Base-by-base conservation (phyloP, 2,888 invertebrate species). In the Cryptocephalus moraei region DNA sequence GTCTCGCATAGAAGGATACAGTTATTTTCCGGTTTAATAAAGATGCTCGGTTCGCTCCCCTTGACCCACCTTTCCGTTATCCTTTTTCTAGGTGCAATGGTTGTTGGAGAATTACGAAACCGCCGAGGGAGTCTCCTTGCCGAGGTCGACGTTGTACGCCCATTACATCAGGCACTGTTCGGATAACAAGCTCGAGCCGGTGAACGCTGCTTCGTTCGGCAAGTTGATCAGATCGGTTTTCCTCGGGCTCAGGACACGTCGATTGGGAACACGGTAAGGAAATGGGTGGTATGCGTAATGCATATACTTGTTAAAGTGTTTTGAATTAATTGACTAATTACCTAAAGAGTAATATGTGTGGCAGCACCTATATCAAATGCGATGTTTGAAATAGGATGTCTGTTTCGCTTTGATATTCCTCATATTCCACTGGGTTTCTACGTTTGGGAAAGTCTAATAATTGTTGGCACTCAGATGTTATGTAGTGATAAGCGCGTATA, bases 201-300 rank as follows among this genome's bases (percentile, higher is more conserved):
- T 99, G 53, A 99, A 99, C 75, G 96, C 97, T 36, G 99, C 99
- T 8, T 96, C 95, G 33, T 99, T 99, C 76, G 99, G 99, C 52
- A 99, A 99, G 74, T 79, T 99, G 39, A 99, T 99, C 65, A 84
- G 99, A 50, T 95, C 96, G 3, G 97, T 99, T 51, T 99, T 99
- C 76, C 79, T 95, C 58, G 97, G 97, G 12, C 78, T 99, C 61
- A 78, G 95, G 54, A 99, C 99, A 11, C 75, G 94, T 58, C 80
- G 99, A 46, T 78, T 99, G 41, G 99, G 99, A 53, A 36, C 36
- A 11, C n/a, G 36, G 36, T 36, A 12, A 36, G 36, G 2, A 22
- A 22, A 22, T 22, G 22, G n/a, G n/a, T n/a, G n/a, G n/a, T n/a
- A 22, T 22, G 22, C 22, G 6, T 22, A 22, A 22, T 6, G 22